Conservation (phyloP, 1,140 invertebrate genomes). For the Lucilia cuprina region DNA sequence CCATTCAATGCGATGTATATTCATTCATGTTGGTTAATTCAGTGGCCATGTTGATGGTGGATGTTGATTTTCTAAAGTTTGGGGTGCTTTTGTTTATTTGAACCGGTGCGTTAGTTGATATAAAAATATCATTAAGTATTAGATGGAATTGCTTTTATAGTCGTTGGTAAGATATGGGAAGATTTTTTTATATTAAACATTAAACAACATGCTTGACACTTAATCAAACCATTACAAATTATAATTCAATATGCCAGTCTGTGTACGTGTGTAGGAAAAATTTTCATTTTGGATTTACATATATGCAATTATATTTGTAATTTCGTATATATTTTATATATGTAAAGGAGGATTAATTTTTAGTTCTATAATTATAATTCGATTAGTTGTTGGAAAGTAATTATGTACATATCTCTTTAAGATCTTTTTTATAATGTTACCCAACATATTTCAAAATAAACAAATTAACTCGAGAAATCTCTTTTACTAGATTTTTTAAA, state of each 20-base stretch:
- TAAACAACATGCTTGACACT: slow-evolving; percentile 21
- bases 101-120: not conserved
- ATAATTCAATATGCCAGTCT: not conserved
- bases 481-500: no score
- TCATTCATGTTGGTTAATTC: not conserved
- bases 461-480: no score
- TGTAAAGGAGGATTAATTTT: no score
- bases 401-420: no score
- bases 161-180: not conserved
- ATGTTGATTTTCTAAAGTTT: not conserved
- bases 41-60: not conserved
- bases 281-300: no score
- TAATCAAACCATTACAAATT: slow-evolving; percentile 33
- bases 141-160: slow-evolving; percentile 20
- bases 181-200: not conserved
- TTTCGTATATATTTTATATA: no score
- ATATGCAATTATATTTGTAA: no score
- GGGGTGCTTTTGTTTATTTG: not conserved
- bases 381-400: no score
- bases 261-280: no score
- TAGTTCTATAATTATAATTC: no score
- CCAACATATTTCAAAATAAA: no score
- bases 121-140: not conserved
- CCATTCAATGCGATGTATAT: not conserved
- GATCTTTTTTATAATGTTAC: no score